Percentiles rank a stretch among this genome's conserved stretches.
These are phyloP conservation scores for Onychostoma macrolepis DNA, from an alignment of 2,113 vertebrate genomes.

Conservation along the genomic window DNA sequence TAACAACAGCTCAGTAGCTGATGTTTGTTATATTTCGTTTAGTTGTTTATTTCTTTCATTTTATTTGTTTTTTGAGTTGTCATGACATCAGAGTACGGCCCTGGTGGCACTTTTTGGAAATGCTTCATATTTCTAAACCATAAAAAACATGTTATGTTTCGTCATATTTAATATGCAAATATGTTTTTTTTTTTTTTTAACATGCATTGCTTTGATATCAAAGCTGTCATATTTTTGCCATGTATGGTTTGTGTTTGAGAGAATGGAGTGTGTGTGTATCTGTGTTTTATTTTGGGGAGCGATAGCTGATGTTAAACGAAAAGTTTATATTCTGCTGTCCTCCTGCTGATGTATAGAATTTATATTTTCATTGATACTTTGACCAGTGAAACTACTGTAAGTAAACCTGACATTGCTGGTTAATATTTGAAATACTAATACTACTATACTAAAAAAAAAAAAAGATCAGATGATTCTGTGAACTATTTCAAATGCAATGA, in stretches of 20 bases:
- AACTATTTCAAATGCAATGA: slow-evolving; percentile 1
- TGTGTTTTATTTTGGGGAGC: slow-evolving; percentile 71
- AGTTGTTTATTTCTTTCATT: slow-evolving; percentile 73
- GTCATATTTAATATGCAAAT: slow-evolving; percentile 72
- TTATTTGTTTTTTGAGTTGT: slow-evolving; percentile 47
- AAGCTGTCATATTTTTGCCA: slow-evolving; percentile 76
- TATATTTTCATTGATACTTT: slow-evolving; percentile 13
- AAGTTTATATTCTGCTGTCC: slow-evolving; percentile 70
- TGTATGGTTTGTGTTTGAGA: slow-evolving; percentile 87
- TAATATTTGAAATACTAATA: neutral
- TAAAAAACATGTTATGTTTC: slow-evolving; percentile 56
- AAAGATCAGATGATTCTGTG: neutral
- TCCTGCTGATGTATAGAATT: slow-evolving; percentile 51
- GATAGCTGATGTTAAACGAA: slow-evolving; percentile 65
- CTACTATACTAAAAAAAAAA: no score
- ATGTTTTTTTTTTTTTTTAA: slow-evolving; percentile 85
- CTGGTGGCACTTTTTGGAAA: slow-evolving; percentile 91
- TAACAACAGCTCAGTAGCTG: slow-evolving; percentile 75
- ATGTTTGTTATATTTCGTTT: neutral
- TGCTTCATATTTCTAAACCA: slow-evolving; percentile 77
- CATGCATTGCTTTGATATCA: slow-evolving; percentile 73
- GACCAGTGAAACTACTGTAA: neutral
- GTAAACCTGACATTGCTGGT: neutral
- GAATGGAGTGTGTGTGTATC: slow-evolving; percentile 76
- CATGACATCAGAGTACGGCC: slow-evolving; percentile 74